Percentiles rank a stretch among this genome's conserved stretches.
These are phyloP conservation scores for Platyura marginata DNA, from an alignment of 1,140 invertebrate genomes.

Conservation along the genomic window DNA sequence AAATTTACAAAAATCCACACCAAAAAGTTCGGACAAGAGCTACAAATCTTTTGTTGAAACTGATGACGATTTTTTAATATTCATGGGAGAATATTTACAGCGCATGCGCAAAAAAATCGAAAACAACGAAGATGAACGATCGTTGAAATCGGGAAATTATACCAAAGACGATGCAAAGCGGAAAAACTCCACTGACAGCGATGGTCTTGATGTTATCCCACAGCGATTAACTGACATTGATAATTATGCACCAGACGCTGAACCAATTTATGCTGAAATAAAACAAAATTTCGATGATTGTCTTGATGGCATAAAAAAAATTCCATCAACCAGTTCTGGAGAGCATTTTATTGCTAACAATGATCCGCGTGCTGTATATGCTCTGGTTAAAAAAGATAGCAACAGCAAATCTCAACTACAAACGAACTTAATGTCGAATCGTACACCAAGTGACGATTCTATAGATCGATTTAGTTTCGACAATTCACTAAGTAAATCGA, in stretches of 20 bases:
- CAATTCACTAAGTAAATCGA: neutral
- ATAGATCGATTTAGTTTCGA: too few relatives aligned
- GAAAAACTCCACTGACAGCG: neutral
- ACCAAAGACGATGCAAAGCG: neutral
- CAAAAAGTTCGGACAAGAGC: too few relatives aligned
- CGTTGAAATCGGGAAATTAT: neutral
- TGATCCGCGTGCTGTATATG: neutral
- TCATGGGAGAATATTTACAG: neutral
- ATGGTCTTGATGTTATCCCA: neutral
- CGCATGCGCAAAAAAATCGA: neutral
- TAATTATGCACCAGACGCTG: neutral
- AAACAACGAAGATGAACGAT: neutral
- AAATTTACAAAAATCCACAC: too few relatives aligned
- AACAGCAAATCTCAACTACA: neutral
- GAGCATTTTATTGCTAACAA: neutral
- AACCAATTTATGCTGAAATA: neutral
- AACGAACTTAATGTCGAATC: neutral
- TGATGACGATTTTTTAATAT: too few relatives aligned
- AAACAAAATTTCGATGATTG: too few relatives aligned
- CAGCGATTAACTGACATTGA: neutral
- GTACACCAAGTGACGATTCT: neutral
- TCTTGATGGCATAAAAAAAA: too few relatives aligned
- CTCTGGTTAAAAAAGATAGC: neutral
- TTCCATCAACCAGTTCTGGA: neutral
- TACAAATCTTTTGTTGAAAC: too few relatives aligned